Evolutionary conservation across 2,113 vertebrate genomes (phyloP).

Genomic region (Bettongia penicillata): DNA sequence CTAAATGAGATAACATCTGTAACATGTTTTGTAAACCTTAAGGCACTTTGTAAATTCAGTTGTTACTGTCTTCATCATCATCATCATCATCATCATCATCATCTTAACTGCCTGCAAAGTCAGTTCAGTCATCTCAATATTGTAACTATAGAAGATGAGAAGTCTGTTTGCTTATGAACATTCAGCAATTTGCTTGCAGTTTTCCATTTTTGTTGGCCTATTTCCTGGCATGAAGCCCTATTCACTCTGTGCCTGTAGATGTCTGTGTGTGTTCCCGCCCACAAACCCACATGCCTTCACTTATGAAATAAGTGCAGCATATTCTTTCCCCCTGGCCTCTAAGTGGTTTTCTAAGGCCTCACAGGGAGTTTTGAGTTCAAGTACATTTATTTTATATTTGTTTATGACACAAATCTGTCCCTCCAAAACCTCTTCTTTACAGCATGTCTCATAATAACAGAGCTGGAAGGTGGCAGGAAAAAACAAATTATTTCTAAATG

Average conservation of each 20-base stretch:
- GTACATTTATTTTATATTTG: conserved; percentile 27
- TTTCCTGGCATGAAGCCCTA: not conserved
- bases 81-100: not conserved
- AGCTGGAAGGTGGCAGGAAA: conserved; percentile 9
- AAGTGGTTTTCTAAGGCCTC: conserved; percentile 14
- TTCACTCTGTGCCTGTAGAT: not conserved
- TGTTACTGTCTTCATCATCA: not conserved
- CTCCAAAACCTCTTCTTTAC: conserved; percentile 8
- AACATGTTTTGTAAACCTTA: not conserved
- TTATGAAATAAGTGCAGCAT: not conserved
- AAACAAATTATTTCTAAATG: conserved; percentile 9
- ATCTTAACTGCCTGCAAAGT: not conserved
- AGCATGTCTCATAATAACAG: conserved; percentile 7
- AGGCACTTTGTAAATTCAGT: not conserved
- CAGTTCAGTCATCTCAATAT: not conserved
- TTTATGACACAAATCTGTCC: not conserved
- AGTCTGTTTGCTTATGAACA: not conserved
- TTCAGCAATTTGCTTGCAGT: not conserved
- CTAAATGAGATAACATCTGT: not conserved
- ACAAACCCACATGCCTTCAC: not conserved
- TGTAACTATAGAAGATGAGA: not conserved
- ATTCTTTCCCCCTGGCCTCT: conserved; percentile 10
- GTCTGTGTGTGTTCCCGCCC: not conserved
- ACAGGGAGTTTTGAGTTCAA: not conserved
- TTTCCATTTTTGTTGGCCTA: not conserved